These are phyloP conservation scores for Leptopilina syphax DNA, from an alignment of 2,888 invertebrate genomes.

Conservation along the genomic window DNA sequence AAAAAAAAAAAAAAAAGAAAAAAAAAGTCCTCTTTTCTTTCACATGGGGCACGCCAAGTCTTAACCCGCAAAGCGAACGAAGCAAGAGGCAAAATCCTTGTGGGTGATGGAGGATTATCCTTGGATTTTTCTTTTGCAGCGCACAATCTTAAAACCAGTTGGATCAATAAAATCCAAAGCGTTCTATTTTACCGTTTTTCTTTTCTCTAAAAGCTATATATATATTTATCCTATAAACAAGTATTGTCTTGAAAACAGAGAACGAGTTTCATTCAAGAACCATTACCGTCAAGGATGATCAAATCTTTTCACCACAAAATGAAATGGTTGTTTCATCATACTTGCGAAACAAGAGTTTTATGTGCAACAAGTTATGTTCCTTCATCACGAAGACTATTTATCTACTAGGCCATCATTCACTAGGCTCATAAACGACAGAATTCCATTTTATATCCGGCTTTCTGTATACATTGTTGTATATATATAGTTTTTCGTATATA, in stretches of 20 bases:
- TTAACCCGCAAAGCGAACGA: constrained; percentile 3
- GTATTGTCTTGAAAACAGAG: constrained; percentile 31
- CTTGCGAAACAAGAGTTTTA: constrained; percentile 11
- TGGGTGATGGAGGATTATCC: constrained; percentile 37
- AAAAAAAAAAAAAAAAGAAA: no score
- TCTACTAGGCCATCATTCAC: background rate
- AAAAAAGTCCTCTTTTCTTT: background rate
- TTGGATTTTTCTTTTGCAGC: constrained; percentile 31
- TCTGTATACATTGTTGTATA: background rate
- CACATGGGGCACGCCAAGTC: constrained; percentile 11
- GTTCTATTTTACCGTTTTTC: constrained; percentile 28
- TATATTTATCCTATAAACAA: constrained; percentile 35
- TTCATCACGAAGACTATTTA: constrained; percentile 13
- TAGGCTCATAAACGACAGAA: background rate
- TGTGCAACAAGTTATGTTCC: constrained; percentile 26
- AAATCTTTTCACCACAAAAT: constrained; percentile 25
- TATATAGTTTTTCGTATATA: background rate
- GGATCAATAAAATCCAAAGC: constrained; percentile 40
- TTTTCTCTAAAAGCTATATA: constrained; percentile 33
- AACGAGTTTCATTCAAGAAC: constrained; percentile 39
- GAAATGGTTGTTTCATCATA: constrained; percentile 32
- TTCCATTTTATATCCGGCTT: no score
- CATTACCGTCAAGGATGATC: constrained; percentile 35
- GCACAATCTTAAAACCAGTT: constrained; percentile 28
- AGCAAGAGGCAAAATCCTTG: constrained; percentile 21